phyloP scores from a whole-genome alignment of 1,140 invertebrate species.

The Ruditapes philippinarum region DNA sequence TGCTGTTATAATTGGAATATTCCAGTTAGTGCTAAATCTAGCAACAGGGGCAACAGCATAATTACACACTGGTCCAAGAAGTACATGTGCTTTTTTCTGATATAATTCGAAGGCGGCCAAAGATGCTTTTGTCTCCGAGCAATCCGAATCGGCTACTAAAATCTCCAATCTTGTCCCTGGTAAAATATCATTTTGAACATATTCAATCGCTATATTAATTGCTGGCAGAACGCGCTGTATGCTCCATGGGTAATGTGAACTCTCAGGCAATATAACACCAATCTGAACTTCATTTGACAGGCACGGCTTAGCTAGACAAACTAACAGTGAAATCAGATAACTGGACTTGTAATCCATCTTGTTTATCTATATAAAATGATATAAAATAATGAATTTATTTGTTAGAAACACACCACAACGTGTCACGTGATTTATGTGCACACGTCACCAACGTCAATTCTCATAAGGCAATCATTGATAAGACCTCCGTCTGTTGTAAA shows the following conservation, averaged over 20 bases:
- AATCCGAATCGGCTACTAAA: constrained; percentile 75
- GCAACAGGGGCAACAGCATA: constrained; percentile 97
- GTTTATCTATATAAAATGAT: too few species aligned
- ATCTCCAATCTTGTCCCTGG: constrained; percentile 66
- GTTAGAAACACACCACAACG: too few species aligned
- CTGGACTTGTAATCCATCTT: too few species aligned
- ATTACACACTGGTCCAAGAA: constrained; percentile 96
- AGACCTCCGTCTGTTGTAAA: too few species aligned
- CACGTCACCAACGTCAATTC: too few species aligned
- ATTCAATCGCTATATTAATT: constrained; percentile 75
- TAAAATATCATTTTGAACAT: constrained; percentile 61
- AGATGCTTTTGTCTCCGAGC: constrained; percentile 78
- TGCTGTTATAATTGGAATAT: constrained; percentile 89
- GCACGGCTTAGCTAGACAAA: background rate
- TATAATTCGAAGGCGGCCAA: constrained; percentile 81
- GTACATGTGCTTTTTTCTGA: constrained; percentile 89
- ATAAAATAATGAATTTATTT: too few species aligned
- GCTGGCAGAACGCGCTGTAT: constrained; percentile 74
- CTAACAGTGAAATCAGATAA: too few species aligned
- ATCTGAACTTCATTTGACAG: constrained; percentile 64
- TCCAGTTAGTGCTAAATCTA: constrained; percentile 93
- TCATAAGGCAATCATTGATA: too few species aligned
- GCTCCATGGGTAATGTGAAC: constrained; percentile 66
- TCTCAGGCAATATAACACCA: constrained; percentile 73
- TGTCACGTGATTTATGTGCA: too few species aligned